Percentiles rank a stretch among this genome's conserved stretches.
phyloP scores from a whole-genome alignment of 2,797 vertebrate genomes.

The Chloroceryle amazona region DNA sequence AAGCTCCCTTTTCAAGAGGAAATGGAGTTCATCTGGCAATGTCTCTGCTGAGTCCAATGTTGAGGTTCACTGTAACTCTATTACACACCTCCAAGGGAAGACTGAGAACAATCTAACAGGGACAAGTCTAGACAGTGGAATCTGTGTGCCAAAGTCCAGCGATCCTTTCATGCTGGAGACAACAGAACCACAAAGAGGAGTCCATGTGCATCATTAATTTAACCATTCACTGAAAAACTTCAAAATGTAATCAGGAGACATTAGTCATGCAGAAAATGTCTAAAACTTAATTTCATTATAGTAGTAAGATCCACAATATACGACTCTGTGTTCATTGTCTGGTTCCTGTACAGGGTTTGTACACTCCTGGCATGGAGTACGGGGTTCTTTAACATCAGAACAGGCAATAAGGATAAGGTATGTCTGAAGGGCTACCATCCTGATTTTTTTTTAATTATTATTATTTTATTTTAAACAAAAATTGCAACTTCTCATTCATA shows the following conservation, averaged over 20 bases:
- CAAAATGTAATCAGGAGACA: neutral
- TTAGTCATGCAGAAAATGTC: constrained; percentile 22
- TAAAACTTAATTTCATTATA: constrained; percentile 13
- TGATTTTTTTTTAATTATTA: neutral
- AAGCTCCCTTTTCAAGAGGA: neutral
- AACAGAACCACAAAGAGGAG: neutral
- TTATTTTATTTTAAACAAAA: neutral
- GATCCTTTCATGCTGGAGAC: neutral
- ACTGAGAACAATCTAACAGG: accelerated
- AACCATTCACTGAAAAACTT: neutral
- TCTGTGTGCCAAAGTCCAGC: accelerated
- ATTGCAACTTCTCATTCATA: neutral
- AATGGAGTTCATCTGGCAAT: neutral
- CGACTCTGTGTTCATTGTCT: neutral
- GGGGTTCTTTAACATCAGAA: neutral
- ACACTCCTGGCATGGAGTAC: neutral
- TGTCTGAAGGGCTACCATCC: neutral
- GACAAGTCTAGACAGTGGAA: accelerated
- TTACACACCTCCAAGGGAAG: accelerated
- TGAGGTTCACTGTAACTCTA: neutral
- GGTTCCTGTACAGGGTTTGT: neutral
- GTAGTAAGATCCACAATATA: neutral
- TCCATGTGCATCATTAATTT: neutral
- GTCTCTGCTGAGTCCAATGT: neutral
- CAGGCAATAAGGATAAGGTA: neutral